Evolutionary conservation across 1,140 invertebrate species (phyloP), one percentile per base, ranked within the genome.

Genomic region (Cotesia glomerata): DNA sequence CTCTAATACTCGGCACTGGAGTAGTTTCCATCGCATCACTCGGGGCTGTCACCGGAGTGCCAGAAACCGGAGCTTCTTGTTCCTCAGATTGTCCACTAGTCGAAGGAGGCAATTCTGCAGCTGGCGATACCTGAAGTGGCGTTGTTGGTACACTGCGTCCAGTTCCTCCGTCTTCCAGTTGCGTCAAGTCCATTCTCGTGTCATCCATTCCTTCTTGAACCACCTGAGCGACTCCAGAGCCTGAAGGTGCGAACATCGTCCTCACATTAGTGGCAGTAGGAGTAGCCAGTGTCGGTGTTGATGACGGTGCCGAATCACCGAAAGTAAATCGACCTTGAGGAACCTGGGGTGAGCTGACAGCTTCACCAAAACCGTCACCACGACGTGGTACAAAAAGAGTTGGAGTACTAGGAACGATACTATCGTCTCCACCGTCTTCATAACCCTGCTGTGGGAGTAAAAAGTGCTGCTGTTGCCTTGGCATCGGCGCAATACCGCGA

Each of bases 381-480:
- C 95, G 89, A 69, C 95, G 88, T 4, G 95, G 94, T 35, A 95
- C 91, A 80, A 93, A 95, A 1, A 97, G 84, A 0, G 95, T 97
- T 0, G 95, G 95, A 1, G 95, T 97, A 68, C 94, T 95, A 4
- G 95, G 95, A 11, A 97, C 95, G 75, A 96, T 96, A 66, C 94
- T 93, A 80, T 97, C 95, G 82, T 96, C 95, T 4, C 91, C 92
- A 26, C 91, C 92, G 78, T 95, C 94, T 77, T 92, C 91, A 56
- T 87, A 87, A 14, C 87, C 85, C 71, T 86, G 86, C 56, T 85
- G 87, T 14, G 79, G 86, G 84, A 88, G 58, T 18, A 88, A 77
- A 54, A 88, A 77, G 72, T 85, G 84, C 62, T 86, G 86, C 39
- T 85, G 85, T 64, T 86, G 83, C 9, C 87, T 83, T 70, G 87